phyloP scores from a whole-genome alignment of 2,797 vertebrate genomes.

The Pipistrellus kuhlii region DNA sequence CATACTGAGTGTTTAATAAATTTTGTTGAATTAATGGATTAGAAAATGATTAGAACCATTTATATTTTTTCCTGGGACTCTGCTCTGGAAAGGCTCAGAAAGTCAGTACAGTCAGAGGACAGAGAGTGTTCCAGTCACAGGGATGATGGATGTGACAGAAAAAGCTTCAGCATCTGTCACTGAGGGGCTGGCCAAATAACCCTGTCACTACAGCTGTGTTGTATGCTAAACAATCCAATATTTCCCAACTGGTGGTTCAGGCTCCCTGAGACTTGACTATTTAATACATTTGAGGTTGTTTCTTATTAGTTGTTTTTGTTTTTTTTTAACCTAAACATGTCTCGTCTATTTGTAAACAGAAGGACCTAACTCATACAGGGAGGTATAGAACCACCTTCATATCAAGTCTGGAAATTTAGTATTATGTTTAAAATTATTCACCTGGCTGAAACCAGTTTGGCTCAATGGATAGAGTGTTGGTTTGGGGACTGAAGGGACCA shows the following conservation, averaged over 20 bases:
- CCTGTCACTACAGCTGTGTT: constrained; percentile 55
- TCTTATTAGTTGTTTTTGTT: neutral
- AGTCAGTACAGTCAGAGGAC: neutral
- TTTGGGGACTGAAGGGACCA: no score
- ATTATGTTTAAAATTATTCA: neutral
- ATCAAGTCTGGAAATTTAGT: neutral
- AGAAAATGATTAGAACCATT: neutral
- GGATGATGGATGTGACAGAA: neutral
- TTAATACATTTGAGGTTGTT: constrained; percentile 29
- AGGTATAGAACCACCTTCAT: neutral
- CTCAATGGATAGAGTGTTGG: no score
- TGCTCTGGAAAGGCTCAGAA: neutral
- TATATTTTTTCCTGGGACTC: neutral
- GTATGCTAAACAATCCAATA: constrained; percentile 55
- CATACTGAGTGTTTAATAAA: neutral
- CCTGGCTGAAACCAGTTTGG: neutral
- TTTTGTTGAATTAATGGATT: constrained; percentile 5
- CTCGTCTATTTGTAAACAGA: constrained; percentile 25
- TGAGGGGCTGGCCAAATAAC: neutral
- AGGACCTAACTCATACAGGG: neutral
- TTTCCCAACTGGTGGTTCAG: constrained; percentile 51
- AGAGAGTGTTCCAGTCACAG: neutral
- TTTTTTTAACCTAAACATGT: neutral
- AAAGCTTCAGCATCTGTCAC: neutral
- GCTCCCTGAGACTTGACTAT: constrained; percentile 13